Conservation (phyloP, 2,113 vertebrate genomes). For the Melanerpes aurifrons region DNA sequence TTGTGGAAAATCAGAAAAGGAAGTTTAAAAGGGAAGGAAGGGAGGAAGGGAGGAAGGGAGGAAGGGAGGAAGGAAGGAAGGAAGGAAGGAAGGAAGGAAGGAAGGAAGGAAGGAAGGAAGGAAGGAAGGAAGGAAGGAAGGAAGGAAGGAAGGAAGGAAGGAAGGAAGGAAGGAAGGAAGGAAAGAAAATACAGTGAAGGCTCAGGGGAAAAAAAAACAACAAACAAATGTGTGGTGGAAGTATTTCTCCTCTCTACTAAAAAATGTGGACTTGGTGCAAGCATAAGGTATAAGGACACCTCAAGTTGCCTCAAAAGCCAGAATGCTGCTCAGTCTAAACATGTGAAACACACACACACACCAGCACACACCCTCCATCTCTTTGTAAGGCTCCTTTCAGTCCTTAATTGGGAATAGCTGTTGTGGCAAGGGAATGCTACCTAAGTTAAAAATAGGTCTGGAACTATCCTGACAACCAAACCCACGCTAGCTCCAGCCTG, state of each 20-base stretch:
- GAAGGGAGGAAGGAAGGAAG: no score
- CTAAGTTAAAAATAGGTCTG: constrained; percentile 23
- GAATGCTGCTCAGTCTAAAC: background rate
- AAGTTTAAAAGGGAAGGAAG: background rate
- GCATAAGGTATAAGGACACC: background rate
- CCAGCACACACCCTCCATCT: background rate
- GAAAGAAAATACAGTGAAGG: background rate
- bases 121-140: no score
- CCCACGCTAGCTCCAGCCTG: background rate
- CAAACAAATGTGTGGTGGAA: background rate
- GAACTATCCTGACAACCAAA: background rate
- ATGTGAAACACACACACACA: background rate
- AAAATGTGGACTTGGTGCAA: background rate
- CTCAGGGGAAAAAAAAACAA: background rate
- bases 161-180: no score
- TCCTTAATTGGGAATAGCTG: constrained; percentile 32
- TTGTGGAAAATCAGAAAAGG: background rate
- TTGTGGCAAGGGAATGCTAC: background rate
- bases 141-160: no score
- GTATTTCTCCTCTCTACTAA: background rate
- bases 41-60: no score
- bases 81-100: no score
- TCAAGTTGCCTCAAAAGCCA: background rate
- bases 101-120: no score
- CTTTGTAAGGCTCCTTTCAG: background rate